These are phyloP conservation scores for Fregata magnificens DNA, from an alignment of 2,113 vertebrate genomes.

Conservation along the genomic window DNA sequence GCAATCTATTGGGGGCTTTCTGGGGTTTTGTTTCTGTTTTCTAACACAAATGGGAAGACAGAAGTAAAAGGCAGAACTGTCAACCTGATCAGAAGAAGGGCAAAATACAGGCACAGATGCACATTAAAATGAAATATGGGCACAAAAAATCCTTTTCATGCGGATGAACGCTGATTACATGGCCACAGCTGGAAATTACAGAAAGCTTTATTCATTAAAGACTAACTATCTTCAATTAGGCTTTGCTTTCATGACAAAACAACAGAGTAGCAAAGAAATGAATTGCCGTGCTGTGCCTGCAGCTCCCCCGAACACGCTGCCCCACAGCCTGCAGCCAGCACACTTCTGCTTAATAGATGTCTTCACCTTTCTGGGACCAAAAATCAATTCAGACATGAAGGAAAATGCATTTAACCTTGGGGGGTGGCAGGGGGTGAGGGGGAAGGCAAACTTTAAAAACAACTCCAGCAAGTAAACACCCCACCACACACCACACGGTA, in stretches of 20 bases:
- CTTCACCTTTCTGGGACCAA: constrained; percentile 1
- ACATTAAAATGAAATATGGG: constrained; percentile 45
- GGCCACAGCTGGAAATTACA: constrained; percentile 58
- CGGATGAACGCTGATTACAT: constrained; percentile 34
- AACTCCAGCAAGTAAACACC: not conserved
- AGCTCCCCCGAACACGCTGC: not conserved
- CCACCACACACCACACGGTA: not conserved
- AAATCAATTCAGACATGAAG: not conserved
- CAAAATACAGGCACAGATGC: constrained; percentile 46
- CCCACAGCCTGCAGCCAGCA: not conserved
- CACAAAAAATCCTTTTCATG: constrained; percentile 25
- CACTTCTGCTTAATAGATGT: not conserved
- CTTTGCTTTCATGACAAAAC: not conserved
- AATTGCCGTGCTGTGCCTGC: not conserved
- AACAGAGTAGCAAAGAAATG: not conserved
- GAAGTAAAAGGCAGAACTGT: constrained; percentile 16
- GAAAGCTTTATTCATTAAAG: constrained; percentile 60
- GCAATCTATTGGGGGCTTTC: not conserved
- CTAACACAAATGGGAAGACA: not conserved
- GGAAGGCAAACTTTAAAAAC: not conserved
- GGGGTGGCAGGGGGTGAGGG: too few species aligned
- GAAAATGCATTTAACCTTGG: not conserved
- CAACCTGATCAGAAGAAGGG: not conserved
- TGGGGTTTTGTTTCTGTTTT: not conserved
- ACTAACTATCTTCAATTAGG: constrained; percentile 24